phyloP scores from a whole-genome alignment of 2,888 invertebrate genomes.

The Abrostola triplasia region DNA sequence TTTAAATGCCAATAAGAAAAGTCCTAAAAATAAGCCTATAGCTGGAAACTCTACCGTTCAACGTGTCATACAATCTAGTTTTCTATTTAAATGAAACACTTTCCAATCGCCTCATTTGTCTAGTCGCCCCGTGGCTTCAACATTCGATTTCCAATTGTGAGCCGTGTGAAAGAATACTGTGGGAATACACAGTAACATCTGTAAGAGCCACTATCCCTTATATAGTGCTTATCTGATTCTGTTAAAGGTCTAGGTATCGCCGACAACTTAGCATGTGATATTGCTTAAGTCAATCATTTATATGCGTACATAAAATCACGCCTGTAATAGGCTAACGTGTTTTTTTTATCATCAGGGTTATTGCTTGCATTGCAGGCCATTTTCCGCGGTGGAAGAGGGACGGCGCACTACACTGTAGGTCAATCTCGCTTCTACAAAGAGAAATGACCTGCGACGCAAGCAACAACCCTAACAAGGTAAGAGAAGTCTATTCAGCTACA shows the following conservation, averaged over 20 bases:
- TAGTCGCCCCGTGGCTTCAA: slow-evolving; percentile 52
- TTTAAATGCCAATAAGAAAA: background rate
- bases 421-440: too few relatives aligned
- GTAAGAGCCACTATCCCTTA: slow-evolving; percentile 48
- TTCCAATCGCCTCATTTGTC: slow-evolving; percentile 68
- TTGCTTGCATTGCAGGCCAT: too few relatives aligned
- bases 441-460: too few relatives aligned
- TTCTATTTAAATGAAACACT: slow-evolving; percentile 71
- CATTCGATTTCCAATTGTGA: slow-evolving; percentile 61
- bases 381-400: too few relatives aligned
- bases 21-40: slow-evolving; percentile 29
- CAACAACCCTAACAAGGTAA: too few relatives aligned
- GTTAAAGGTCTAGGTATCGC: slow-evolving; percentile 24
- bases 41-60: slow-evolving; percentile 46
- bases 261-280: slow-evolving; percentile 8
- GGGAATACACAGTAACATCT: slow-evolving; percentile 49
- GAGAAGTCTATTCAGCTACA: too few relatives aligned
- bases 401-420: too few relatives aligned
- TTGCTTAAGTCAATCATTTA: background rate
- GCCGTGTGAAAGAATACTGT: slow-evolving; percentile 49
- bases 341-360: too few relatives aligned
- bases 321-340: too few relatives aligned
- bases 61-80: slow-evolving; percentile 65
- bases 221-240: slow-evolving; percentile 41
- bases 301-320: background rate